Evolutionary conservation across 2,113 vertebrate species (phyloP).

Genomic region (Stegastes partitus): DNA sequence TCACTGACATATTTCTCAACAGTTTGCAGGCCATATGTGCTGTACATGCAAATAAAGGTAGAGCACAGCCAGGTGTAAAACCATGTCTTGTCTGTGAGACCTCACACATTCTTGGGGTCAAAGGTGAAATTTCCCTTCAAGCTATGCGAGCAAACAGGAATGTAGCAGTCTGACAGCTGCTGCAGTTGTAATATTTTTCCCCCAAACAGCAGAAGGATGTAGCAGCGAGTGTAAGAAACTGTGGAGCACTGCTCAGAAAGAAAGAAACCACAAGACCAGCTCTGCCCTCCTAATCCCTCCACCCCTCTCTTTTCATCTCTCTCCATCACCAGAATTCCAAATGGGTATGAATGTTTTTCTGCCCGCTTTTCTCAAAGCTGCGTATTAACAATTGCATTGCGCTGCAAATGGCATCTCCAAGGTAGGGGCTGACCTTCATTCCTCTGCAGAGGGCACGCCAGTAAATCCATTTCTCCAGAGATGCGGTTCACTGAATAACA

Average conservation of each 20-base stretch:
- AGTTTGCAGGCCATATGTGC: background rate
- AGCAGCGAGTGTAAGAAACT: conserved; percentile 25
- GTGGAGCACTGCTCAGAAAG: conserved; percentile 22
- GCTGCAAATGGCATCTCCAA: conserved; percentile 73
- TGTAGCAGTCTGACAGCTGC: conserved; percentile 26
- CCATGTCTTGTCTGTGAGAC: conserved; percentile 14
- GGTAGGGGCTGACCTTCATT: conserved; percentile 80
- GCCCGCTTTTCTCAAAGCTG: conserved; percentile 63
- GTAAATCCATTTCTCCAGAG: conserved; percentile 84
- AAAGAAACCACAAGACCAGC: conserved; percentile 35
- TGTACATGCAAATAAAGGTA: conserved; percentile 22
- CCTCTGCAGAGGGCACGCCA: conserved; percentile 76
- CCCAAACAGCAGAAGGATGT: conserved; percentile 25
- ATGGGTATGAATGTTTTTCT: conserved; percentile 68
- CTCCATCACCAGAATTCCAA: conserved; percentile 74
- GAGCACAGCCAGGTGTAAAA: conserved; percentile 29
- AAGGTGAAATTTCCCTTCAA: conserved; percentile 39
- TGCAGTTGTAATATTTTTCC: conserved; percentile 11
- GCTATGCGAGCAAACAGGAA: conserved; percentile 12
- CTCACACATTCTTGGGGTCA: conserved; percentile 56
- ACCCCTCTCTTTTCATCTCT: conserved; percentile 59
- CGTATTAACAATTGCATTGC: conserved; percentile 70
- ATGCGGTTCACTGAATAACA: conserved; percentile 82
- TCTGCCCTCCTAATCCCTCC: conserved; percentile 65
- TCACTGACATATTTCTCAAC: background rate